phyloP scores from a whole-genome alignment of 2,797 vertebrate genomes.

The Carduelis carduelis region DNA sequence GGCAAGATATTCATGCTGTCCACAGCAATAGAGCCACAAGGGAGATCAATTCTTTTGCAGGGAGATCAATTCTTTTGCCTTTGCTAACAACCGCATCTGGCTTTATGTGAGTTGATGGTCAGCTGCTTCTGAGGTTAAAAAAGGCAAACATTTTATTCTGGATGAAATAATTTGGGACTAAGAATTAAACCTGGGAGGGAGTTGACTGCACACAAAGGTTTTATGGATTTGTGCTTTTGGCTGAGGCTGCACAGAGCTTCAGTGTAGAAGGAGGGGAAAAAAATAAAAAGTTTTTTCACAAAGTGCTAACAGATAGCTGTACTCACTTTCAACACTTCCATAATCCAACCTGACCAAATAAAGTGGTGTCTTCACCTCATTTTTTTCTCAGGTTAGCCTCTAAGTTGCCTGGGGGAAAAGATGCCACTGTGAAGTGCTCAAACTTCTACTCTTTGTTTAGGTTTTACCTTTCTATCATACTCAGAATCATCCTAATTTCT shows the following conservation, averaged over 20 bases:
- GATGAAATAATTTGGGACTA: background rate
- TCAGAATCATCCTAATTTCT: background rate
- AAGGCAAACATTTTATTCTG: background rate
- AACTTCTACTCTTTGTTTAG: background rate
- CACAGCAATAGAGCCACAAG: background rate
- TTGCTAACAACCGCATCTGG: background rate
- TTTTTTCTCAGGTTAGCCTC: background rate
- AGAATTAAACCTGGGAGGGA: background rate
- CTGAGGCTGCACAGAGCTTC: background rate
- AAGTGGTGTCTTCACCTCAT: background rate
- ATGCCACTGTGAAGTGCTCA: background rate
- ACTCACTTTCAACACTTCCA: background rate
- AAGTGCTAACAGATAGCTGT: background rate
- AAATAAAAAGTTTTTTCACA: fast-evolving
- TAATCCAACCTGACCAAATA: background rate
- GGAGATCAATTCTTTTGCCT: background rate
- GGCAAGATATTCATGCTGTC: background rate
- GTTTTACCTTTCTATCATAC: background rate
- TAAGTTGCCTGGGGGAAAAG: background rate
- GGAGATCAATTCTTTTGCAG: background rate
- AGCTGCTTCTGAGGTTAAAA: background rate
- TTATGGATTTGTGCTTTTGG: background rate
- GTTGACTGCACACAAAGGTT: background rate
- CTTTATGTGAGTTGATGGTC: background rate
- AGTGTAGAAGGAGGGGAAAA: fast-evolving